Conservation (phyloP, 2,797 vertebrate genomes). For the Gymnoscopelus braueri region DNA sequence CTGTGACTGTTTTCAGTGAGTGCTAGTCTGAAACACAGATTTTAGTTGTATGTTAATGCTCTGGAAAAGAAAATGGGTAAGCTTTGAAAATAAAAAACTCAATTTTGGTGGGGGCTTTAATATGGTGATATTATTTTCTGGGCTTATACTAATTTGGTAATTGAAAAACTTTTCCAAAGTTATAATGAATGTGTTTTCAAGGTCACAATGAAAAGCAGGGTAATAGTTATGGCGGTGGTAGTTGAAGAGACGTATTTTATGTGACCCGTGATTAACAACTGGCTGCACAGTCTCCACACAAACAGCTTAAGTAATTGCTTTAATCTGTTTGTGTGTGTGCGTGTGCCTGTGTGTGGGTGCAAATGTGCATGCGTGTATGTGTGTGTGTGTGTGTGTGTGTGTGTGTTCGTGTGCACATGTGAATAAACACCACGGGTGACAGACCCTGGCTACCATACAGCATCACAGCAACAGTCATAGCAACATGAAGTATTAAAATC, state of each 20-base stretch:
- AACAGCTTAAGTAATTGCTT: constrained; percentile 19
- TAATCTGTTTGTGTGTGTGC: neutral
- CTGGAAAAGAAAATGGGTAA: no score
- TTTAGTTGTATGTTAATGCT: no score
- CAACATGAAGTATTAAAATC: constrained; percentile 40
- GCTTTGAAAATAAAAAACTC: no score
- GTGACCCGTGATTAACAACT: constrained; percentile 19
- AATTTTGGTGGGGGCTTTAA: no score
- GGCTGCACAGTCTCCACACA: constrained; percentile 14
- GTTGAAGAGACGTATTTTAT: neutral
- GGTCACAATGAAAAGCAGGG: constrained; percentile 16
- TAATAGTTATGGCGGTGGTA: constrained; percentile 6
- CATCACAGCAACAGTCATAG: constrained; percentile 47
- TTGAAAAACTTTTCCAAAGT: no score
- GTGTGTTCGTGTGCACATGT: neutral
- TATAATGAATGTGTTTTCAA: constrained; percentile 4
- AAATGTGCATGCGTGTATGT: neutral
- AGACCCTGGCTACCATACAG: constrained; percentile 53
- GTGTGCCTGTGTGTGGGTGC: neutral
- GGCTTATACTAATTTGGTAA: no score
- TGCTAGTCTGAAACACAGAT: no score
- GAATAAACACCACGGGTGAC: constrained; percentile 43
- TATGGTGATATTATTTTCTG: no score
- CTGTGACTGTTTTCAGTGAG: no score
- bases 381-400: constrained; percentile 22